Conservation (phyloP, 2,888 invertebrate genomes). For the Callosobruchus maculatus region DNA sequence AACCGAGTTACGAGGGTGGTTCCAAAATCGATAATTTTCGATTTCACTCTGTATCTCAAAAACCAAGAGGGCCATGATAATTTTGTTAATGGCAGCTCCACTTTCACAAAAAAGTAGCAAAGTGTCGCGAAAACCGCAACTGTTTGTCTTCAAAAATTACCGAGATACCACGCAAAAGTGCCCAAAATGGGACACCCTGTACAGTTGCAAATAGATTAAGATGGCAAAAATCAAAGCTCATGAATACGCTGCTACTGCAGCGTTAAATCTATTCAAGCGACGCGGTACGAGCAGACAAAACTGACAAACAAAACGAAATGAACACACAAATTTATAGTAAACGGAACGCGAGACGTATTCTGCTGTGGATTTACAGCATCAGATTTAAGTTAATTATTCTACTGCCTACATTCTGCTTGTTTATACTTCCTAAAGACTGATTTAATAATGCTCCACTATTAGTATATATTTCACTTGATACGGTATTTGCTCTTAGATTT, state of each 20-base stretch:
- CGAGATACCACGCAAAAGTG: no score
- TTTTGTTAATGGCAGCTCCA: no score
- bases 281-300: neutral
- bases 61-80: no score
- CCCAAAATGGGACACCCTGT: no score
- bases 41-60: no score
- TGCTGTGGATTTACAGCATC: neutral
- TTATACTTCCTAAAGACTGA: neutral
- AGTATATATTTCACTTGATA: neutral
- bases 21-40: no score
- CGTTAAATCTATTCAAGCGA: neutral
- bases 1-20: no score
- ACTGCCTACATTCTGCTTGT: neutral
- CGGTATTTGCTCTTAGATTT: neutral
- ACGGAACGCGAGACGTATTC: neutral
- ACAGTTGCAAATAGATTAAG: neutral
- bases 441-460: neutral
- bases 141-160: no score
- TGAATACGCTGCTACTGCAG: neutral
- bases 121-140: no score
- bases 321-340: neutral
- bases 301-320: neutral
- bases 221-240: neutral
- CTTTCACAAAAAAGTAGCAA: no score
- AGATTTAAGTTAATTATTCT: neutral